Evolutionary conservation across 2,113 vertebrate genomes (phyloP).

Genomic region (Progne subis): DNA sequence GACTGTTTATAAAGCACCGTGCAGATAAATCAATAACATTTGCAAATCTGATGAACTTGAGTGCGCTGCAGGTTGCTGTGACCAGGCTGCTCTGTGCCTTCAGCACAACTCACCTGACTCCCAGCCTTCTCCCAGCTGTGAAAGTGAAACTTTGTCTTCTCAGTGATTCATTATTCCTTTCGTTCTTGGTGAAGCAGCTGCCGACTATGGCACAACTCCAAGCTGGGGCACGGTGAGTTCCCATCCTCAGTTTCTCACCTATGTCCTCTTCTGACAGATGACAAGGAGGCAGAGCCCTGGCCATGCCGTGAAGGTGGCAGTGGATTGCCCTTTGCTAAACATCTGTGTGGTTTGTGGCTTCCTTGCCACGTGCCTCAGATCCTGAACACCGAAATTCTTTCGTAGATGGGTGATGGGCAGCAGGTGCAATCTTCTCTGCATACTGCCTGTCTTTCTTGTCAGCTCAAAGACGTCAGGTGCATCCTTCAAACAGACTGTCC

Average conservation of each 20-base stretch:
- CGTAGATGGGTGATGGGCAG: background rate
- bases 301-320: accelerated
- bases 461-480: background rate
- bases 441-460: background rate
- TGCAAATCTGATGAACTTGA: slow-evolving; percentile 14
- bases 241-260: background rate
- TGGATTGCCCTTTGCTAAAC: background rate
- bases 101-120: background rate
- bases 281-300: background rate
- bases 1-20: background rate
- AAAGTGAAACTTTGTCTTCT: background rate
- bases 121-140: background rate
- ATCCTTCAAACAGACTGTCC: background rate
- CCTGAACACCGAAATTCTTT: background rate
- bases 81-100: background rate
- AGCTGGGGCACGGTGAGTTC: background rate
- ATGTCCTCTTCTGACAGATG: background rate
- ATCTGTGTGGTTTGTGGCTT: background rate
- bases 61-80: background rate
- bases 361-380: background rate
- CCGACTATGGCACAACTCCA: background rate
- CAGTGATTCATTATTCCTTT: background rate
- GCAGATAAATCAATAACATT: slow-evolving; percentile 41
- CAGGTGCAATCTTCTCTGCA: background rate
- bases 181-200: background rate